Conservation (phyloP, 2,797 vertebrate species). For the Rachycentron canadum region DNA sequence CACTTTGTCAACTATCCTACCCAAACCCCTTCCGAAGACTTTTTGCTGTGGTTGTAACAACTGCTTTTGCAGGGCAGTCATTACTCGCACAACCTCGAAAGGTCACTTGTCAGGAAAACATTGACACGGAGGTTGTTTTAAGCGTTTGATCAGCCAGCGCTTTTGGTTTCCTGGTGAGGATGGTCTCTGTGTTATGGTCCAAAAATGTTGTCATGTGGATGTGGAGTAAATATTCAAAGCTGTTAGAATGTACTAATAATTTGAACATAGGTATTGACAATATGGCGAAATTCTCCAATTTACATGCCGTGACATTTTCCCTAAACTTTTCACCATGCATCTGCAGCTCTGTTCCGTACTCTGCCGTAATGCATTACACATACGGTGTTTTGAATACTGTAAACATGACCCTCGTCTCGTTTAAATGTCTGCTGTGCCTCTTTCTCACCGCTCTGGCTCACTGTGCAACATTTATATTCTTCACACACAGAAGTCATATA, state of each 20-base stretch:
- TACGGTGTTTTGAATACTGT: constrained; percentile 3
- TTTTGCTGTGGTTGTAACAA: not conserved
- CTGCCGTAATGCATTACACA: constrained; percentile 2
- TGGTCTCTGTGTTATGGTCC: not conserved
- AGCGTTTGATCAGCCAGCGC: constrained; percentile 2
- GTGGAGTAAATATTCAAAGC: not conserved
- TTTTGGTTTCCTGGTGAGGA: not conserved
- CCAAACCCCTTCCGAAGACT: not conserved
- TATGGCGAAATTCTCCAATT: not conserved
- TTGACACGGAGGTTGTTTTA: constrained; percentile 3
- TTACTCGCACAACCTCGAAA: constrained; percentile 9
- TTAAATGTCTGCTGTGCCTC: not conserved
- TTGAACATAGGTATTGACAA: not conserved
- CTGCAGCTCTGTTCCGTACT: constrained; percentile 1
- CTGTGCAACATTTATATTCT: not conserved
- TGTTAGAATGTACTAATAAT: not conserved
- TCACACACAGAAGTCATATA: constrained; percentile 6
- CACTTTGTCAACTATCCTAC: not conserved
- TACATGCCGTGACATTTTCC: not conserved
- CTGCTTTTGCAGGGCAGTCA: constrained; percentile 5
- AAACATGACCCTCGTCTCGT: constrained; percentile 15
- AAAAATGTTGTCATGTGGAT: not conserved
- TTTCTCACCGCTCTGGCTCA: too few species aligned
- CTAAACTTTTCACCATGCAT: constrained; percentile 10
- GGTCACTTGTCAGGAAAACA: constrained; percentile 32